Percentiles rank a stretch among this genome's conserved stretches.
These are phyloP conservation scores for Suricata suricatta DNA, from an alignment of 2,113 vertebrate species.

Conservation along the genomic window DNA sequence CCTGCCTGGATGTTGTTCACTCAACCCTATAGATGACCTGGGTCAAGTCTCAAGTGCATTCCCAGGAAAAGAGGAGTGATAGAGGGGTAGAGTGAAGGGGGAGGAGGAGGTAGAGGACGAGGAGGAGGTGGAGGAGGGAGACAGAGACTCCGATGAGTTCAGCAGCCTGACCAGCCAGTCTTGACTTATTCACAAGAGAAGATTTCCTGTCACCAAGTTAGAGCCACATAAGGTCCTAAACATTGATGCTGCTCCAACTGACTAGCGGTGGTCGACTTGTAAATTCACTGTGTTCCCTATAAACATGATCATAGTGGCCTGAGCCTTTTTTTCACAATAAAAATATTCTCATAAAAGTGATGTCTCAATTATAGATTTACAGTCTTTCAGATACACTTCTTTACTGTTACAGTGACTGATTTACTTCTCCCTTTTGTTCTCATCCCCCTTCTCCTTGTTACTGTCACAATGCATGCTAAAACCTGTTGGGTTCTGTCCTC, in stretches of 20 bases:
- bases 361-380: background rate
- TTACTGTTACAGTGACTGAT: background rate
- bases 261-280: background rate
- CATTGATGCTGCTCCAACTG: background rate
- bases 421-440: background rate
- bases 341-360: background rate
- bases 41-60: background rate
- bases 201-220: background rate
- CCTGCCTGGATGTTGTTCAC: background rate
- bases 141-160: background rate
- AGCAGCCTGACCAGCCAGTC: background rate
- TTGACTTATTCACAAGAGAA: background rate
- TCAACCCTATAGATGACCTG: background rate
- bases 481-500: background rate
- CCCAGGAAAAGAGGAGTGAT: too few relatives aligned
- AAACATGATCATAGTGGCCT: background rate
- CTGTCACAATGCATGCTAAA: accelerated
- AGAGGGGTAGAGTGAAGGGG: too few relatives aligned
- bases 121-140: background rate
- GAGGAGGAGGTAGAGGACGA: background rate
- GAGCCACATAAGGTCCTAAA: background rate
- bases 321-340: background rate
- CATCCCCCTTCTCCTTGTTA: background rate
- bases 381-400: background rate
- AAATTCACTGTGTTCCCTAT: background rate